Conservation (phyloP, 2,797 vertebrate genomes). For the Myoxocephalus aenaeus region DNA sequence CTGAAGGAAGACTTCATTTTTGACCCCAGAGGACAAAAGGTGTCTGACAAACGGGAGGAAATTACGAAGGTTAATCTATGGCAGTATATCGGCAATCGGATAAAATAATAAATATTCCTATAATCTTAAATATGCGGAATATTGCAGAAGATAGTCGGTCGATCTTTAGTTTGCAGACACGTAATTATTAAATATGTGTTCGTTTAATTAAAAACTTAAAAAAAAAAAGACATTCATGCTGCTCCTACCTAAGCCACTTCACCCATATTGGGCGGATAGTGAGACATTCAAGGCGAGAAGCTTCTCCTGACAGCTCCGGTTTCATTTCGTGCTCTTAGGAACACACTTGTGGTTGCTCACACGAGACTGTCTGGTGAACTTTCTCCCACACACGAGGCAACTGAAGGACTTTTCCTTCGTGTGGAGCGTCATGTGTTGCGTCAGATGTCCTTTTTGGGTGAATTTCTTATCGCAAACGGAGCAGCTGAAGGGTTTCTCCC, state of each 20-base stretch:
- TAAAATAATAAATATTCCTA: too few relatives aligned
- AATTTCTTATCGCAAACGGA: constrained; percentile 11
- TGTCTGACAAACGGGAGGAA: too few relatives aligned
- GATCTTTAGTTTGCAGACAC: too few relatives aligned
- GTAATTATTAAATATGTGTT: too few relatives aligned
- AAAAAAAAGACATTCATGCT: background rate
- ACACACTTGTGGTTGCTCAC: constrained; percentile 18
- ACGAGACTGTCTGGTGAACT: background rate
- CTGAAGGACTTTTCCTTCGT: constrained; percentile 18
- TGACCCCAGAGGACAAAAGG: too few relatives aligned
- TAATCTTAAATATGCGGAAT: too few relatives aligned
- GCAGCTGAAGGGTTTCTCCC: constrained; percentile 13
- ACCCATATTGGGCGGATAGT: background rate
- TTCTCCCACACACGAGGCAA: constrained; percentile 13
- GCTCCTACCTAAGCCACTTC: background rate
- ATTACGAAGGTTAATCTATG: too few relatives aligned
- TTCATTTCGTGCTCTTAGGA: background rate
- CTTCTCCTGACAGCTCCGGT: too few relatives aligned
- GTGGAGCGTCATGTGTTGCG: constrained; percentile 40
- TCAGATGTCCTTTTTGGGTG: constrained; percentile 24
- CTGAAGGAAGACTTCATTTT: too few relatives aligned
- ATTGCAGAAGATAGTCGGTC: too few relatives aligned
- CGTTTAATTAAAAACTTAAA: too few relatives aligned
- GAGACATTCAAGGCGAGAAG: background rate
- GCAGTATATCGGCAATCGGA: too few relatives aligned